These are phyloP conservation scores for Tachysurus fulvidraco DNA, from an alignment of 2,113 vertebrate genomes.

Conservation along the genomic window DNA sequence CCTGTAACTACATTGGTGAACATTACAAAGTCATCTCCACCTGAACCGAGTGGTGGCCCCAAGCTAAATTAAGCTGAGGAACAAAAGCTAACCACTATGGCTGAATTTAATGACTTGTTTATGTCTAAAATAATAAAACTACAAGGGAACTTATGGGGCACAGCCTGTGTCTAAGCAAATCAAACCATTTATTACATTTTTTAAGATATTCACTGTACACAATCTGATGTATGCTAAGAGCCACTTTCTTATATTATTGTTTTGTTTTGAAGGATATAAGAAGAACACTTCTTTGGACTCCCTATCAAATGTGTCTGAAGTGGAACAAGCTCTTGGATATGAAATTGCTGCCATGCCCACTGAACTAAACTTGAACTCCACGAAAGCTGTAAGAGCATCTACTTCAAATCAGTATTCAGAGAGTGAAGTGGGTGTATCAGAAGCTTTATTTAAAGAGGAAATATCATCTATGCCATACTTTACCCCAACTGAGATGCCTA, in stretches of 20 bases:
- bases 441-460: constrained; percentile 5
- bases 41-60: constrained; percentile 34
- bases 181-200: not conserved
- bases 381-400: constrained; percentile 34
- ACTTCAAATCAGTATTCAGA: constrained; percentile 34
- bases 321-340: constrained; percentile 45
- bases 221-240: constrained; percentile 21
- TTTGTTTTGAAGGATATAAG: constrained; percentile 40
- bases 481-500: constrained; percentile 17
- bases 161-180: not conserved
- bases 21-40: constrained; percentile 16
- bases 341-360: constrained; percentile 23
- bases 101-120: constrained; percentile 49
- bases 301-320: constrained; percentile 33
- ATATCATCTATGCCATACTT: constrained; percentile 32
- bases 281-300: constrained; percentile 35
- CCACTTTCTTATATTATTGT: not conserved
- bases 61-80: constrained; percentile 43
- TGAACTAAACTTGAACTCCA: constrained; percentile 35
- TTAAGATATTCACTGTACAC: not conserved
- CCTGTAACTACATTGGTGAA: constrained; percentile 20
- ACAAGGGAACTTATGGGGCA: not conserved
- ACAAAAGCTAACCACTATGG: not conserved
- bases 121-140: not conserved
- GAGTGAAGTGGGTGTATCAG: constrained; percentile 18